These are phyloP conservation scores for Vultur gryphus DNA, from an alignment of 2,797 vertebrate genomes.

Conservation along the genomic window DNA sequence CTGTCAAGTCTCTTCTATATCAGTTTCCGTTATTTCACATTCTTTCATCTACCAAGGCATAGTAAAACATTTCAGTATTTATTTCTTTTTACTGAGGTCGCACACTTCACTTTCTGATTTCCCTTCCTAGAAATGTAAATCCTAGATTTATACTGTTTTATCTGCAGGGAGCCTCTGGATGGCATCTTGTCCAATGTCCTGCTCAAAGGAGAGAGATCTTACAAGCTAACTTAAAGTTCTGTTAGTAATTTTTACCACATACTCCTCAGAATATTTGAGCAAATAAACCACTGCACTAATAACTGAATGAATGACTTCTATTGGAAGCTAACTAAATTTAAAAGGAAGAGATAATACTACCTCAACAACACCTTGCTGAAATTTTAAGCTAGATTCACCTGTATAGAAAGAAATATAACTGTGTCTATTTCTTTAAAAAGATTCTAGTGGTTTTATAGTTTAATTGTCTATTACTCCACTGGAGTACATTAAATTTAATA, in stretches of 20 bases:
- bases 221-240: neutral
- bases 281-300: neutral
- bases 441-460: neutral
- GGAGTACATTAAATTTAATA: neutral
- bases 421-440: neutral
- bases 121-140: neutral
- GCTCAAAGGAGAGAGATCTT: neutral
- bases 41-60: neutral
- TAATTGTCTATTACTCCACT: neutral
- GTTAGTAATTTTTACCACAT: neutral
- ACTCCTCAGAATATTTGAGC: neutral
- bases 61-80: neutral
- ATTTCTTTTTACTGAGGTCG: neutral
- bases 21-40: neutral
- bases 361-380: neutral
- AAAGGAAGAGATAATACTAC: neutral
- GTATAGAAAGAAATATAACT: neutral
- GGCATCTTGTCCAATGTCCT: neutral
- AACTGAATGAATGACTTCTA: neutral
- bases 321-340: neutral
- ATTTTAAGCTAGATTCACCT: neutral
- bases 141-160: neutral
- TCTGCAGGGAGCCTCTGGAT: neutral
- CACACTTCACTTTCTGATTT: neutral
- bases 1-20: neutral